Conservation (phyloP, 2,113 vertebrate species). For the Ardeotis arabs region DNA sequence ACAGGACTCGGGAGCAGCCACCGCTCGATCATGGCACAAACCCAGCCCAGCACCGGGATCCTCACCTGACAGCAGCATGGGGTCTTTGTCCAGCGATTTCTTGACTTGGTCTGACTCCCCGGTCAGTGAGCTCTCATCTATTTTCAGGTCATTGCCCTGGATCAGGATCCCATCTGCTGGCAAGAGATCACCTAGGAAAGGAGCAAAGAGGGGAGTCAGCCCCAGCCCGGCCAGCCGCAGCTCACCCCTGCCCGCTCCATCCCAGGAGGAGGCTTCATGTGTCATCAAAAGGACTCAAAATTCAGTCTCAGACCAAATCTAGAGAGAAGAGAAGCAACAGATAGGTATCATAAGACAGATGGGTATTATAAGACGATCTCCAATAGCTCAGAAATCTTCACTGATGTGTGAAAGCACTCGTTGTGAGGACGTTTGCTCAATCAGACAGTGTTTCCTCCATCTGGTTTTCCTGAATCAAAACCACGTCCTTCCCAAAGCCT, state of each 20-base stretch:
- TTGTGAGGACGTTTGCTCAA: background rate
- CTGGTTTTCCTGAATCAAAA: background rate
- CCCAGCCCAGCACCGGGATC: background rate
- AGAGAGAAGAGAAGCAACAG: background rate
- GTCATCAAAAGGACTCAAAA: background rate
- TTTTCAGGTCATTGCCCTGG: constrained; percentile 97
- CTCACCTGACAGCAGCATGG: constrained; percentile 94
- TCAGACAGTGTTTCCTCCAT: background rate
- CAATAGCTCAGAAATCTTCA: background rate
- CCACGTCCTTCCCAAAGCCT: background rate
- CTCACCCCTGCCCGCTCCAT: background rate
- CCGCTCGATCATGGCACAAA: background rate
- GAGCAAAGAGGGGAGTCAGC: background rate
- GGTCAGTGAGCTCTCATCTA: constrained; percentile 95
- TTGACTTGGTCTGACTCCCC: constrained; percentile 95
- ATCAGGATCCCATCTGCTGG: constrained; percentile 94
- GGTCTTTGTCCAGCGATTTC: constrained; percentile 92
- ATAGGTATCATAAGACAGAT: background rate
- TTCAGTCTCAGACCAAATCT: background rate
- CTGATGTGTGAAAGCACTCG: background rate
- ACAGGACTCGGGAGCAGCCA: accelerated
- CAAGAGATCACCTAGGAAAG: constrained; percentile 87
- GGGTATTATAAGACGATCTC: background rate
- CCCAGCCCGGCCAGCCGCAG: accelerated
- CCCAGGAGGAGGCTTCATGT: background rate